These are phyloP conservation scores for Bombycilla garrulus DNA, from an alignment of 2,113 vertebrate species.

Conservation along the genomic window DNA sequence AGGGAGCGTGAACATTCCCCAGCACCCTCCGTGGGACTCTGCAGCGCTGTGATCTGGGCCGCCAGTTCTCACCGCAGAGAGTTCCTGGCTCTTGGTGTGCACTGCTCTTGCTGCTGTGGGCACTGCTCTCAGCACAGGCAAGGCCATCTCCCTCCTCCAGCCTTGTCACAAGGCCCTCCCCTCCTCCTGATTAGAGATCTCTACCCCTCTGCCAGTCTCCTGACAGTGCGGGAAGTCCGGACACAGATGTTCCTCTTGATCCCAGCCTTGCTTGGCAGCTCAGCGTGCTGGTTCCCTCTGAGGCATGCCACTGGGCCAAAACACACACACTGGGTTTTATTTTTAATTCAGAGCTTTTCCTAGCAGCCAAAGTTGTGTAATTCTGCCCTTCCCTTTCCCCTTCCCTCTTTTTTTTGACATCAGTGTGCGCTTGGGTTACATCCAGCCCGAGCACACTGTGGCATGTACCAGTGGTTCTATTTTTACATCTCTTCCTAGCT, in stretches of 20 bases:
- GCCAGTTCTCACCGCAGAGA: neutral
- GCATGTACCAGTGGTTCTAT: neutral
- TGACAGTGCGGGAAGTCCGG: neutral
- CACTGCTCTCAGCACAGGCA: fast-evolving
- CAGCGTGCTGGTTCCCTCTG: neutral
- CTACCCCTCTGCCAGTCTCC: neutral
- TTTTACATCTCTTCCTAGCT: slow-evolving; percentile 4
- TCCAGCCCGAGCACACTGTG: neutral
- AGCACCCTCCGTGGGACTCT: neutral
- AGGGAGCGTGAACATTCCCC: neutral
- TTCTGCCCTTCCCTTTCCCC: neutral
- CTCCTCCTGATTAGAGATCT: neutral
- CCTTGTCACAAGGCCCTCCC: neutral
- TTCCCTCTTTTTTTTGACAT: neutral
- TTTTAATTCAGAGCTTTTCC: neutral
- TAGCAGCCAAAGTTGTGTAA: neutral
- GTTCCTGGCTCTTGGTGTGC: fast-evolving
- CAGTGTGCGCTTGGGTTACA: neutral
- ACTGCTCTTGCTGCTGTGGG: fast-evolving
- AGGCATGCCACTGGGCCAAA: neutral
- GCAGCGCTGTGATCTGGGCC: neutral
- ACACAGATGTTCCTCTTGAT: neutral
- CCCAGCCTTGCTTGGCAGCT: neutral
- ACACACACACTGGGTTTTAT: neutral
- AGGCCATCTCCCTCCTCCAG: neutral